These are phyloP conservation scores for Megaptera novaeangliae DNA, from an alignment of 2,113 vertebrate genomes.

Conservation along the genomic window DNA sequence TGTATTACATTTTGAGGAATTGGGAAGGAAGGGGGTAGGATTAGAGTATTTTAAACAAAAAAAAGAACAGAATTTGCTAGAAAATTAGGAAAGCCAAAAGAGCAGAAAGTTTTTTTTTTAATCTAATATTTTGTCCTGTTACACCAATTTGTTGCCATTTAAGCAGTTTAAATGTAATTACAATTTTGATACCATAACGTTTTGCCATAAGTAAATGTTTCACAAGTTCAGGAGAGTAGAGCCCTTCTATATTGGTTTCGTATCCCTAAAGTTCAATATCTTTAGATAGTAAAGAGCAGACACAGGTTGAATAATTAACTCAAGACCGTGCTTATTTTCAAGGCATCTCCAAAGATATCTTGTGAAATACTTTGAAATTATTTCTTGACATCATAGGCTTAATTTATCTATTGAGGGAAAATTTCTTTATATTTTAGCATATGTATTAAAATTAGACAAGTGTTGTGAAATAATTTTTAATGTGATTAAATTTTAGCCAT, in stretches of 20 bases:
- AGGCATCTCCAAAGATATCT: background rate
- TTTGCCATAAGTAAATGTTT: background rate
- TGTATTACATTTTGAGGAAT: background rate
- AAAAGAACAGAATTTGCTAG: background rate
- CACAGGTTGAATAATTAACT: background rate
- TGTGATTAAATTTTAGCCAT: background rate
- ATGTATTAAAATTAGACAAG: background rate
- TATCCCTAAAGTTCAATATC: background rate
- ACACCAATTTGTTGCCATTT: background rate
- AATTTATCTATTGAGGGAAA: constrained; percentile 3
- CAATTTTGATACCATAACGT: background rate
- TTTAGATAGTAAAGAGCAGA: background rate
- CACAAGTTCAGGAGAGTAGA: background rate
- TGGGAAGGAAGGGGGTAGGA: background rate
- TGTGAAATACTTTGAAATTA: constrained; percentile 27
- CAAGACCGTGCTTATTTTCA: background rate
- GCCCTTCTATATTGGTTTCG: background rate
- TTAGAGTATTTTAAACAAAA: background rate
- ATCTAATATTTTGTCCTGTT: background rate
- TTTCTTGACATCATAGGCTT: background rate
- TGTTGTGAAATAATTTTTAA: background rate
- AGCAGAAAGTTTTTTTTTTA: background rate
- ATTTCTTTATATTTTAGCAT: background rate
- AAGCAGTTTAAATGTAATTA: background rate
- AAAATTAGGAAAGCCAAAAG: background rate